phyloP scores from a whole-genome alignment of 2,113 vertebrate genomes.

The Oenanthe melanoleuca region DNA sequence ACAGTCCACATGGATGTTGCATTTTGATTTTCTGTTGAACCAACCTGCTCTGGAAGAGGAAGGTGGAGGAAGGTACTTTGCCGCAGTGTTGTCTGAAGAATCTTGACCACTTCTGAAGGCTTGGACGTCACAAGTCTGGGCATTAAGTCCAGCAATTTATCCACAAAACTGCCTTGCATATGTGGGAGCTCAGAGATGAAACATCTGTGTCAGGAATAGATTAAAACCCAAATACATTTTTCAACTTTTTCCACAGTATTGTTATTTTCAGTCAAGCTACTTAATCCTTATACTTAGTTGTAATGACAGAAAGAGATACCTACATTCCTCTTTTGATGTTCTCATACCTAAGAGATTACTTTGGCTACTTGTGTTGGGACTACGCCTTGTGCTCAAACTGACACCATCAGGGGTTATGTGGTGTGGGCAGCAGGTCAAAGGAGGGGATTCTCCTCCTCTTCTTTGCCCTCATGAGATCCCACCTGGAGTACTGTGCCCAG shows the following conservation, averaged over 20 bases:
- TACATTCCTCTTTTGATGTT: neutral
- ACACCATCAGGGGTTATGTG: neutral
- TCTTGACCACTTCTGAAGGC: conserved; percentile 89
- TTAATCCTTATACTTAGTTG: neutral
- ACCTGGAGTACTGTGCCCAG: neutral
- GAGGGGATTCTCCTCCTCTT: neutral
- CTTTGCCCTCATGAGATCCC: neutral
- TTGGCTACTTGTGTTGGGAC: neutral
- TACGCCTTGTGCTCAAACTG: neutral
- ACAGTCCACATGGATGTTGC: neutral
- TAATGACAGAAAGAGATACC: neutral
- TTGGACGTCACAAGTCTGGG: conserved; percentile 91
- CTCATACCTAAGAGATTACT: neutral
- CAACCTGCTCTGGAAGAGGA: conserved; percentile 88
- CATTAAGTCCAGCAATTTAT: conserved; percentile 92
- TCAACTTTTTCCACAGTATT: neutral
- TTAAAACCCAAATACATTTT: neutral
- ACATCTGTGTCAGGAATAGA: conserved; percentile 72
- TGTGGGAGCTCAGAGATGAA: conserved; percentile 90
- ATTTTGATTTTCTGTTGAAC: neutral
- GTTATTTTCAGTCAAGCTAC: neutral
- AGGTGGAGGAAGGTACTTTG: conserved; percentile 91
- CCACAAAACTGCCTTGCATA: conserved; percentile 93
- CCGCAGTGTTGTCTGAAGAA: conserved; percentile 89
- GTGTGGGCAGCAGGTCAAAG: neutral